Conservation (phyloP, 2,888 invertebrate genomes). For the Exephanes ischioxanthus region DNA sequence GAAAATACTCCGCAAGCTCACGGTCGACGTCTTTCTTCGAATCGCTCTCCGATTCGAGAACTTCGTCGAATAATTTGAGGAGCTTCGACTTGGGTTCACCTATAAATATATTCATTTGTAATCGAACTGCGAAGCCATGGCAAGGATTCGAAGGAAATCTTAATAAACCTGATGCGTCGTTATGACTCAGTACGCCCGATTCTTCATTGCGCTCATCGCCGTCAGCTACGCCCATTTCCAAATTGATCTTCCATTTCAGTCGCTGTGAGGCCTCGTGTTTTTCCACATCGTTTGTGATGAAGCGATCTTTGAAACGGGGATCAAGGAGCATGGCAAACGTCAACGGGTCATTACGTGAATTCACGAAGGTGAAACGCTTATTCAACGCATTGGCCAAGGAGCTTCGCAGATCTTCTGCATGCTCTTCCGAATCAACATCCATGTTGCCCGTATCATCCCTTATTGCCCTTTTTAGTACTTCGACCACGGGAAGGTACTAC, state of each 20-base stretch:
- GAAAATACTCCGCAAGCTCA: too few species aligned
- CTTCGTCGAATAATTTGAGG: conserved; percentile 1
- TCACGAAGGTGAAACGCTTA: conserved; percentile 1
- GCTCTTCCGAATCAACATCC: conserved; percentile 8
- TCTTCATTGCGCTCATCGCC: neutral
- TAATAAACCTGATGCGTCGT: conserved; percentile 6
- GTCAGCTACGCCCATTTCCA: neutral
- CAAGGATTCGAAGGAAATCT: neutral
- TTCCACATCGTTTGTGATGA: conserved; percentile 7
- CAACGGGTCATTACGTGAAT: conserved; percentile 7
- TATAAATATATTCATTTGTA: neutral
- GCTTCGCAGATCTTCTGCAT: neutral
- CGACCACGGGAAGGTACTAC: conserved; percentile 26
- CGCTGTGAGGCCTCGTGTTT: conserved; percentile 16
- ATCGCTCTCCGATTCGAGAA: neutral
- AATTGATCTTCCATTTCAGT: conserved; percentile 19
- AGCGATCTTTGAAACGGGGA: conserved; percentile 32
- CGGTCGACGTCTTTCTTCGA: too few species aligned
- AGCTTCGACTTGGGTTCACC: conserved; percentile 13
- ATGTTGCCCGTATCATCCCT: conserved; percentile 22
- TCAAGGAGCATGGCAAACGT: conserved; percentile 24
- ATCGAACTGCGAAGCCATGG: too few species aligned
- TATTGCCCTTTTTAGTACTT: conserved; percentile 6
- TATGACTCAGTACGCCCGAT: neutral
- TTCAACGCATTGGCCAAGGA: conserved; percentile 12